Evolutionary conservation across 1,140 invertebrate species (phyloP).

Genomic region (Zeugodacus cucurbitae): DNA sequence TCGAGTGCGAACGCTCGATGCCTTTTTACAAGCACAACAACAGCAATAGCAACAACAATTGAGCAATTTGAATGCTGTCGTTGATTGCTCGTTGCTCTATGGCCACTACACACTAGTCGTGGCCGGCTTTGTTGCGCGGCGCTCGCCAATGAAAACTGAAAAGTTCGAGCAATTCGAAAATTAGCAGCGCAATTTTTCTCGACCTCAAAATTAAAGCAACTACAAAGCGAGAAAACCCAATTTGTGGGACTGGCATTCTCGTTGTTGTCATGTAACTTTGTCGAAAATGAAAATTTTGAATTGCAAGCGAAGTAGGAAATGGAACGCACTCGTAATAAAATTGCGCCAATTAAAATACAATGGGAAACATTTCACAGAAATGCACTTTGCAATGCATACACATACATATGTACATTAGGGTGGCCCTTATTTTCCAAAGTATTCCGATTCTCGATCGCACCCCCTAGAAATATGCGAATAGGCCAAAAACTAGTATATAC

Average conservation of each 20-base stretch:
- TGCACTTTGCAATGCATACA: not conserved
- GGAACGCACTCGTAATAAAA: not conserved
- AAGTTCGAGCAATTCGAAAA: not conserved
- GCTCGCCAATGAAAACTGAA: not conserved
- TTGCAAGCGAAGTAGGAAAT: not conserved
- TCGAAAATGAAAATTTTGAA: not conserved
- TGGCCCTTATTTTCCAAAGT: too few relatives aligned
- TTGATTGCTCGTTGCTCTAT: not conserved
- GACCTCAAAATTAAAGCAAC: conserved; percentile 18
- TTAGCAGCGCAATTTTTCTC: conserved; percentile 12
- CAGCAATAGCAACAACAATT: too few relatives aligned
- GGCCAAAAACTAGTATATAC: too few relatives aligned
- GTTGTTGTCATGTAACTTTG: not conserved
- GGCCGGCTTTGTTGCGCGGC: not conserved
- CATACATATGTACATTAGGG: not conserved
- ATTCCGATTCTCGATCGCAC: too few relatives aligned
- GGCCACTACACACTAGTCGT: not conserved
- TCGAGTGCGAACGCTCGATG: too few relatives aligned
- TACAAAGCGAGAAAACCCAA: not conserved
- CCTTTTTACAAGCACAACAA: not conserved
- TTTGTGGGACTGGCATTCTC: not conserved
- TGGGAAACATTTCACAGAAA: not conserved
- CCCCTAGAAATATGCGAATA: too few relatives aligned
- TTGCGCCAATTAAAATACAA: not conserved
- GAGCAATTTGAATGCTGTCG: not conserved